Evolutionary conservation across 2,797 vertebrate species (phyloP).

Genomic region (Amazona ochrocephala): DNA sequence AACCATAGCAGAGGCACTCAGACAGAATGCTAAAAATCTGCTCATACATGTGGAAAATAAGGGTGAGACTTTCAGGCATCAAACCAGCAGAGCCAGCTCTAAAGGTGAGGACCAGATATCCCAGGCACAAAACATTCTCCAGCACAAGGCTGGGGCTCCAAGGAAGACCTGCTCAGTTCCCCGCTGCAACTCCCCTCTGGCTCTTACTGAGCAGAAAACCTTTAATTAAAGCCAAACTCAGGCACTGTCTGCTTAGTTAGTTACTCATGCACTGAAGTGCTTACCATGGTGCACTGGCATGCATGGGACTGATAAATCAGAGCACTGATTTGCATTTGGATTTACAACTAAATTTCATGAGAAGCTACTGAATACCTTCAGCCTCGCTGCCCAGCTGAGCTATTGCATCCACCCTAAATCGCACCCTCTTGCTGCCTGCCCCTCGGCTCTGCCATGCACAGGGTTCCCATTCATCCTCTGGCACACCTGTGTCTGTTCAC

Average conservation of each 20-base stretch:
- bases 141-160: not conserved
- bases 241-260: not conserved
- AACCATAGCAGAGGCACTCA: not conserved
- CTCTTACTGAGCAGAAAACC: not conserved
- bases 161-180: not conserved
- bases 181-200: not conserved
- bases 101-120: not conserved
- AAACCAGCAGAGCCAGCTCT: not conserved
- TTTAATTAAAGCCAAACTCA: not conserved
- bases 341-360: constrained; percentile 16
- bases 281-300: not conserved
- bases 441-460: not conserved
- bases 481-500: not conserved
- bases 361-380: not conserved
- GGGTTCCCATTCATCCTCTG: not conserved
- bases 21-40: not conserved
- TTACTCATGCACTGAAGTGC: not conserved
- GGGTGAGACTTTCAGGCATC: not conserved
- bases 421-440: not conserved
- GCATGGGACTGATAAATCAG: not conserved
- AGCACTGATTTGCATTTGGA: not conserved
- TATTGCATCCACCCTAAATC: not conserved
- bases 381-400: not conserved
- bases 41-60: not conserved
- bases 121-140: not conserved